Evolutionary conservation across 2,797 vertebrate species (phyloP).

Genomic region (Glyptemys insculpta): DNA sequence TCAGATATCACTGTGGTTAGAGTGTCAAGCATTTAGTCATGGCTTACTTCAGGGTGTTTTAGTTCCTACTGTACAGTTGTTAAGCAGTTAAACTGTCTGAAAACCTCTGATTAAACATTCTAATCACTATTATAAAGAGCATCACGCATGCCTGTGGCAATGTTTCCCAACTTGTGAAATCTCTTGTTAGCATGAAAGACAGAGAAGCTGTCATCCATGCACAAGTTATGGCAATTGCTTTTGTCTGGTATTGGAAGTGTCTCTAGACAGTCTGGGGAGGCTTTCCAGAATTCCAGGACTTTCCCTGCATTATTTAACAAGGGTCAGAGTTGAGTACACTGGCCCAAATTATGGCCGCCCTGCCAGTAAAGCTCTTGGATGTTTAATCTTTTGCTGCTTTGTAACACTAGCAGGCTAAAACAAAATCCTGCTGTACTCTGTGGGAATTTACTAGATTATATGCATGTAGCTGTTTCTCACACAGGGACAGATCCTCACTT

Average conservation of each 20-base stretch:
- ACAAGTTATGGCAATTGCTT: background rate
- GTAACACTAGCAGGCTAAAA: background rate
- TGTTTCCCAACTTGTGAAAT: background rate
- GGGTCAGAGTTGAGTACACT: background rate
- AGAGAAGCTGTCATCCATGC: background rate
- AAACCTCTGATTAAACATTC: constrained; percentile 11
- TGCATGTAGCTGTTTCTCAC: background rate
- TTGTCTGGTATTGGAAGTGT: accelerated
- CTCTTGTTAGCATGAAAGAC: background rate
- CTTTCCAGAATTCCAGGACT: background rate
- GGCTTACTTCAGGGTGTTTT: background rate
- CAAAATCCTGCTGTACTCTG: background rate
- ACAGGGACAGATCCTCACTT: background rate
- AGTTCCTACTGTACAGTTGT: background rate
- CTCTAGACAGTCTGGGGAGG: background rate
- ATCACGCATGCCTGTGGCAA: background rate
- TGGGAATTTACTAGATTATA: background rate
- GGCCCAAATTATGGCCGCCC: accelerated
- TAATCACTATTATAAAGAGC: background rate
- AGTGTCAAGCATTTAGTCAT: background rate
- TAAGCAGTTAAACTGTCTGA: constrained; percentile 31
- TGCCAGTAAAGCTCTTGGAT: background rate
- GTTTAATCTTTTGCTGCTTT: background rate
- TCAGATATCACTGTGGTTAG: background rate
- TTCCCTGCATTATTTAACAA: accelerated